Evolutionary conservation across 2,797 vertebrate species (phyloP), one percentile per base, ranked within the genome.

Genomic region (Lagodon rhomboides): DNA sequence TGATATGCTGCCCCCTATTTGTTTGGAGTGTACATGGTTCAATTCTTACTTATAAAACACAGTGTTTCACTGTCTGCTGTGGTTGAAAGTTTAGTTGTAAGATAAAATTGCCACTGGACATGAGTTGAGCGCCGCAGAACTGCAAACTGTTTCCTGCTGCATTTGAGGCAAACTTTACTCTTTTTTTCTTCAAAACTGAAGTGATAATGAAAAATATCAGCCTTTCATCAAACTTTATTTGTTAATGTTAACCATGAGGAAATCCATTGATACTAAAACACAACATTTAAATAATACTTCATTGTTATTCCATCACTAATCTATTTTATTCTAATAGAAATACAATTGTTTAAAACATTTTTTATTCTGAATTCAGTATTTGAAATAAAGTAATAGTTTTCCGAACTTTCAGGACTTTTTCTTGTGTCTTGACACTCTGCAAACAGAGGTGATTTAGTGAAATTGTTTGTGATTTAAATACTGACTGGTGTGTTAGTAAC

Each of bases 401-500:
- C 10, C 3, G 10, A 3, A 61, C 7, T n/a, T 56, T 13, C 6
- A 47, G 47, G 38, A 12, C 10, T 41, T 46, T 16, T 1, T 54
- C 43, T 38, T 47, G 13, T 27, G 53, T 64, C 13, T 43, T 51
- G 59, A 60, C 53, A 58, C 41, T 27, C 7, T 72, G 34, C 53
- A 73, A 78, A 78, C 61, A 73, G 23, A 25, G 7, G 73, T 51
- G 18, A 61, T 30, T 49, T 22, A 18, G 22, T 41, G 18, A 23
- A 68, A n/a, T 20, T 9, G 46, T 44, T 83, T 76, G n/a, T 41
- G 49, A 27, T 73, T 75, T 61, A 44, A 73, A 77, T 49, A 65
- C 12, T 46, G n/a, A 76, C 41, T 22, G 0, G 1, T 38, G 53
- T 49, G 65, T 79, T 75, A 84, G 78, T 69, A 84, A 80, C 27